phyloP scores from a whole-genome alignment of 2,113 vertebrate species.

The Lucifuga dentata region DNA sequence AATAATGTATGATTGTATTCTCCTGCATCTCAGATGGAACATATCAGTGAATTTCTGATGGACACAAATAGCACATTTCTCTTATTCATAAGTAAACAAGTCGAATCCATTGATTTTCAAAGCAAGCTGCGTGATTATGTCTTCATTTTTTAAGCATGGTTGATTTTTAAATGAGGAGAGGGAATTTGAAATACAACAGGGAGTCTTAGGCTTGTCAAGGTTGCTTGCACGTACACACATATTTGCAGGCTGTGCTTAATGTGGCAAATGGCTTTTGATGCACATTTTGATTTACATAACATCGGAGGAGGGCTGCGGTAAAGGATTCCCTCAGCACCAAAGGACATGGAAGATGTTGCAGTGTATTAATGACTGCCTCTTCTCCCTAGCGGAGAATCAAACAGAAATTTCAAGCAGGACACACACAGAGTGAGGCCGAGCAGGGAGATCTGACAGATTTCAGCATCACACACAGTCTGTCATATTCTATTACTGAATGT shows the following conservation, averaged over 20 bases:
- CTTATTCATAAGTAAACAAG: slow-evolving; percentile 82
- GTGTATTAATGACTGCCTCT: slow-evolving; percentile 78
- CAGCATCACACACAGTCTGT: slow-evolving; percentile 69
- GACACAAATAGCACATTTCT: slow-evolving; percentile 75
- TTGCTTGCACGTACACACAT: slow-evolving; percentile 76
- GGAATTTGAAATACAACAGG: slow-evolving; percentile 77
- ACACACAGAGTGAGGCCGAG: slow-evolving; percentile 71
- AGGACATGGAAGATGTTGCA: slow-evolving; percentile 75
- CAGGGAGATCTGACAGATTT: slow-evolving; percentile 76
- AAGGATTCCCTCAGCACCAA: slow-evolving; percentile 76
- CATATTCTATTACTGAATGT: slow-evolving; percentile 62
- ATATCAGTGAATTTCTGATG: slow-evolving; percentile 64
- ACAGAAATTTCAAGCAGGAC: slow-evolving; percentile 81
- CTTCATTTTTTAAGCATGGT: slow-evolving; percentile 78
- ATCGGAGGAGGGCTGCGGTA: slow-evolving; percentile 75
- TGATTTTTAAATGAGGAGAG: slow-evolving; percentile 79
- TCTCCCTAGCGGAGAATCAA: slow-evolving; percentile 74
- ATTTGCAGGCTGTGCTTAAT: slow-evolving; percentile 75
- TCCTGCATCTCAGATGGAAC: slow-evolving; percentile 48
- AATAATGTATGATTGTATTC: slow-evolving; percentile 67
- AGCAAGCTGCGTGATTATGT: slow-evolving; percentile 77
- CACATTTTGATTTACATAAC: slow-evolving; percentile 81
- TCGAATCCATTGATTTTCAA: slow-evolving; percentile 80
- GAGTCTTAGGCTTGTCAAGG: slow-evolving; percentile 76
- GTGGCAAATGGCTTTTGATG: slow-evolving; percentile 82